Conservation (phyloP, 1,140 invertebrate species). For the Gryllus bimaculatus region DNA sequence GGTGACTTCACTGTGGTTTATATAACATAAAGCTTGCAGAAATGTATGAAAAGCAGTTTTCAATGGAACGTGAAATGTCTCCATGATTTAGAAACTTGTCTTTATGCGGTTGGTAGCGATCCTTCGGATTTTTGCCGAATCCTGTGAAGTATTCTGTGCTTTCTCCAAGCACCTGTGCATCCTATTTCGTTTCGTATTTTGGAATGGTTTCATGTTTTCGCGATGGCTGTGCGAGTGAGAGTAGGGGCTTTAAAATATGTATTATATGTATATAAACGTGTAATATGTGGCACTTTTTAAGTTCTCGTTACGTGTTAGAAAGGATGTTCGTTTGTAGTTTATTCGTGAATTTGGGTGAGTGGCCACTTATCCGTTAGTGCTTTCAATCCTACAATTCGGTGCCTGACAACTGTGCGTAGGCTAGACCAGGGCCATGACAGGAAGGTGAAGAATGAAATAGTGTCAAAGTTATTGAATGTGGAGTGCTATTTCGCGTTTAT, state of each 20-base stretch:
- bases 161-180: neutral
- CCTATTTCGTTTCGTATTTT: neutral
- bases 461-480: constrained; percentile 5
- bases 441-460: neutral
- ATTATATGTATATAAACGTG: neutral
- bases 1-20: too few relatives aligned
- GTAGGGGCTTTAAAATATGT: neutral
- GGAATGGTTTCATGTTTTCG: neutral
- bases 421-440: neutral
- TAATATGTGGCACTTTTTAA: neutral
- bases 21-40: too few relatives aligned
- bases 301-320: neutral
- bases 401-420: neutral
- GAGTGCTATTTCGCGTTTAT: neutral
- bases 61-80: too few relatives aligned
- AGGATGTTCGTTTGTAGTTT: neutral
- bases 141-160: neutral
- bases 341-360: neutral
- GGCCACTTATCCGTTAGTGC: neutral
- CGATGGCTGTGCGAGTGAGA: neutral
- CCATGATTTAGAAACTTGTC: too few relatives aligned
- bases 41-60: too few relatives aligned
- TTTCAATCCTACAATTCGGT: neutral
- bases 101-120: too few relatives aligned
- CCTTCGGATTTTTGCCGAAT: neutral